Evolutionary conservation across 2,888 invertebrate species (phyloP).

Genomic region (Agrochola macilenta): DNA sequence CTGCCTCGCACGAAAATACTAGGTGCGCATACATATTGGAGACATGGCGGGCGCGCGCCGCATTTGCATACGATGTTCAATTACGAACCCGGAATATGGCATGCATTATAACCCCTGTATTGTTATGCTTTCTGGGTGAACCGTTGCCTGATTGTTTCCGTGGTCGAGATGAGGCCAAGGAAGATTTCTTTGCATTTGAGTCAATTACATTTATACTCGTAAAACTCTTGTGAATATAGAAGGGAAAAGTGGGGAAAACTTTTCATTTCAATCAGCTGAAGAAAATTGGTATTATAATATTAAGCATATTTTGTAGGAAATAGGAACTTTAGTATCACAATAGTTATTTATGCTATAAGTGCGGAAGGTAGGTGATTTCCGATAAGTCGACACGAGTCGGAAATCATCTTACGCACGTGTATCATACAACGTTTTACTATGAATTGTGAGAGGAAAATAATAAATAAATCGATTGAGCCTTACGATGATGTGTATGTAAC

Average conservation of each 20-base stretch:
- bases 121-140: constrained; percentile 79
- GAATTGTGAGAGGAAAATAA: too few species aligned
- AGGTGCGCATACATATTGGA: constrained; percentile 85
- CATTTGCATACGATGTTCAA: constrained; percentile 88
- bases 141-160: constrained; percentile 74
- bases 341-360: too few species aligned
- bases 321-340: background rate
- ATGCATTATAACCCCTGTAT: constrained; percentile 80
- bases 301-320: background rate
- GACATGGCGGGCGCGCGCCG: constrained; percentile 82
- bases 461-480: too few species aligned
- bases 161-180: constrained; percentile 62
- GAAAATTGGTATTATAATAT: constrained; percentile 1
- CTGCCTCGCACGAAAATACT: constrained; percentile 80
- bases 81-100: constrained; percentile 86
- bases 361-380: too few species aligned
- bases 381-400: too few species aligned
- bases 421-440: too few species aligned
- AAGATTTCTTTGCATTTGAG: constrained; percentile 65
- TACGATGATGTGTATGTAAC: too few species aligned
- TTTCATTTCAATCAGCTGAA: background rate
- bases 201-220: constrained; percentile 7
- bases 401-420: too few species aligned
- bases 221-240: background rate
- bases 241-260: background rate